phyloP scores from a whole-genome alignment of 2,113 vertebrate species.

The Penelope pileata region DNA sequence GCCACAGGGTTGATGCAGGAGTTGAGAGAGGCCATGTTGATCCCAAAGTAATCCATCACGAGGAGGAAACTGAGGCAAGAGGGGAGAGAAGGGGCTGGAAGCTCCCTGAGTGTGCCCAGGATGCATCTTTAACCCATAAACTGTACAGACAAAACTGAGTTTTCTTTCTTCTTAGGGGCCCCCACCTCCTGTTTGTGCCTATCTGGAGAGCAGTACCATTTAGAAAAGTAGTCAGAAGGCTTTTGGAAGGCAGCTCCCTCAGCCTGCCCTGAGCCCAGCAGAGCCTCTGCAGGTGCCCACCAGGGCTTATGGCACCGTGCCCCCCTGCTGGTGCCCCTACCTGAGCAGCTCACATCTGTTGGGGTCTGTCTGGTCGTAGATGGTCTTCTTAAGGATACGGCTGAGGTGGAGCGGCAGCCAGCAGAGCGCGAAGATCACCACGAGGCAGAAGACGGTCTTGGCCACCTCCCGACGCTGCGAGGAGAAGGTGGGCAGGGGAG shows the following conservation, averaged over 20 bases:
- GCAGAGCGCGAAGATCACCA: slow-evolving; percentile 91
- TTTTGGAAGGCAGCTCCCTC: neutral
- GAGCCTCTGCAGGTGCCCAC: rapidly evolving
- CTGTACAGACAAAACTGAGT: neutral
- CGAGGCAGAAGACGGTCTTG: slow-evolving; percentile 91
- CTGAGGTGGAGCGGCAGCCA: slow-evolving; percentile 93
- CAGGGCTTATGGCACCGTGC: rapidly evolving
- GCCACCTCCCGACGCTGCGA: slow-evolving; percentile 88
- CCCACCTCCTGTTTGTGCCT: neutral
- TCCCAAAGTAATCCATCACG: slow-evolving; percentile 92
- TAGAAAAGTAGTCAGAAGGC: neutral
- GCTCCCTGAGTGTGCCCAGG: neutral
- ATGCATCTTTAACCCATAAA: neutral
- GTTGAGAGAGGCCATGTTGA: slow-evolving; percentile 94
- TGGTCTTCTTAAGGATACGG: slow-evolving; percentile 88
- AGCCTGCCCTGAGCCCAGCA: neutral
- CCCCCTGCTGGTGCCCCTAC: slow-evolving; percentile 41
- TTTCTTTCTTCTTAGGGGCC: rapidly evolving
- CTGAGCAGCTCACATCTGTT: slow-evolving; percentile 91
- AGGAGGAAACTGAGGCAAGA: slow-evolving; percentile 82
- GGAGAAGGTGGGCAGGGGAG: neutral
- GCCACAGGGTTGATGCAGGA: slow-evolving; percentile 94
- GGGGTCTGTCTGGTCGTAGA: slow-evolving; percentile 84
- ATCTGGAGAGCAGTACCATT: rapidly evolving
- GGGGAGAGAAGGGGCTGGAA: neutral